These are phyloP conservation scores for Alectura lathami DNA, from an alignment of 2,113 vertebrate species.

Conservation along the genomic window DNA sequence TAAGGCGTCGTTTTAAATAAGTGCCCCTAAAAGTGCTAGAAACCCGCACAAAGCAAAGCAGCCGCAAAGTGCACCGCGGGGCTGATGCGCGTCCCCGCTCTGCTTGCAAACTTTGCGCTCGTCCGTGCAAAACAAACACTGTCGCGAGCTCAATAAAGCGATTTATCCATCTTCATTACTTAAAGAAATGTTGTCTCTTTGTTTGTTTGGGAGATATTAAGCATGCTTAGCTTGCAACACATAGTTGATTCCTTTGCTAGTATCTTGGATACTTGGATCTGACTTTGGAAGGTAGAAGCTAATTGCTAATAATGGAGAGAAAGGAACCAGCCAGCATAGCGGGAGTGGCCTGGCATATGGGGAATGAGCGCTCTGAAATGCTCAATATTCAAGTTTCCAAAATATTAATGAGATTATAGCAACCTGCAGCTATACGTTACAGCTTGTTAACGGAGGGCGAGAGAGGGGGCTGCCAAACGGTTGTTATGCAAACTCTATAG, in stretches of 20 bases:
- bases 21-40: slow-evolving; percentile 10
- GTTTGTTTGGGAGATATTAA: slow-evolving; percentile 82
- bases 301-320: slow-evolving; percentile 86
- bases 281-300: slow-evolving; percentile 84
- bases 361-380: slow-evolving; percentile 82
- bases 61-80: slow-evolving; percentile 1
- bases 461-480: slow-evolving; percentile 62
- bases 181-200: slow-evolving; percentile 76
- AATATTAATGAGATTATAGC: slow-evolving; percentile 90
- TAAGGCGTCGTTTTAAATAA: slow-evolving; percentile 25
- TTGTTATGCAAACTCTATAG: slow-evolving; percentile 77
- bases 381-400: slow-evolving; percentile 86
- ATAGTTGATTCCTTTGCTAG: slow-evolving; percentile 81
- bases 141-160: slow-evolving; percentile 67
- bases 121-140: slow-evolving; percentile 53
- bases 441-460: slow-evolving; percentile 82
- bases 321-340: slow-evolving; percentile 85
- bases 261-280: slow-evolving; percentile 86
- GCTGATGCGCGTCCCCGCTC: not conserved
- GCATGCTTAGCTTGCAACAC: slow-evolving; percentile 79
- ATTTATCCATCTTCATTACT: slow-evolving; percentile 82
- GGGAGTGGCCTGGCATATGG: slow-evolving; percentile 89
- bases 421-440: slow-evolving; percentile 85
- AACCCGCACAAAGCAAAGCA: not conserved
- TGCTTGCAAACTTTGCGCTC: slow-evolving; percentile 47